Percentiles rank a stretch among this genome's conserved stretches.
These are phyloP conservation scores for Cyphotilapia sp. DNA, from an alignment of 2,113 vertebrate species.

Conservation along the genomic window DNA sequence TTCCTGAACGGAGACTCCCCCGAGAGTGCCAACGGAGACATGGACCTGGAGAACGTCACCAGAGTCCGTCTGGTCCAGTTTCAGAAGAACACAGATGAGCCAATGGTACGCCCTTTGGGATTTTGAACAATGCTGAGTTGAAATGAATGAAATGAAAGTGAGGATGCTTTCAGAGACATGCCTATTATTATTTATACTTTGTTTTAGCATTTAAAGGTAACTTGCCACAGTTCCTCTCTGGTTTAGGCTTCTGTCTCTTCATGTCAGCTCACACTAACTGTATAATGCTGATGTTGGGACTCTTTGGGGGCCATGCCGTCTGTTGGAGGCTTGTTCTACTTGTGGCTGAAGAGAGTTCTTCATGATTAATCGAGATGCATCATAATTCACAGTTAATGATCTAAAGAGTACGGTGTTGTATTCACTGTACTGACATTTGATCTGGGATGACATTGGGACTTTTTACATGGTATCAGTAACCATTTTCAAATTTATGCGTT, in stretches of 20 bases:
- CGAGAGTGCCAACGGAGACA: conserved; percentile 92
- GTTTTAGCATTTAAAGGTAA: background rate
- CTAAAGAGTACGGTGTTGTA: background rate
- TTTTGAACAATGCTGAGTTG: background rate
- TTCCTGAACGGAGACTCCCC: conserved; percentile 98
- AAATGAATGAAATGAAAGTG: background rate
- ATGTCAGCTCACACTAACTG: background rate
- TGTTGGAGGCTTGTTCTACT: background rate
- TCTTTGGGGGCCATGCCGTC: background rate
- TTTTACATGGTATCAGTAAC: background rate
- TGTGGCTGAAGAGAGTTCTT: background rate
- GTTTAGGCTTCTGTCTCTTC: background rate
- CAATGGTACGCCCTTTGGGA: conserved; percentile 74
- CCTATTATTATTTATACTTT: background rate
- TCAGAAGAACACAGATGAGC: conserved; percentile 98
- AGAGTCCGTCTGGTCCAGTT: conserved; percentile 96
- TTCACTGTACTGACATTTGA: background rate
- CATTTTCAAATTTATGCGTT: background rate
- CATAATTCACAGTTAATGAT: background rate
- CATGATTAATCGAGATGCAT: background rate
- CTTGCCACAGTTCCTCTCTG: background rate
- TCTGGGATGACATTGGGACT: background rate
- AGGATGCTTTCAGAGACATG: background rate
- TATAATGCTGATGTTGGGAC: no score
- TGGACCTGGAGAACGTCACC: conserved; percentile 98